phyloP scores from a whole-genome alignment of 2,113 vertebrate species.

The Vireo altiloquus region DNA sequence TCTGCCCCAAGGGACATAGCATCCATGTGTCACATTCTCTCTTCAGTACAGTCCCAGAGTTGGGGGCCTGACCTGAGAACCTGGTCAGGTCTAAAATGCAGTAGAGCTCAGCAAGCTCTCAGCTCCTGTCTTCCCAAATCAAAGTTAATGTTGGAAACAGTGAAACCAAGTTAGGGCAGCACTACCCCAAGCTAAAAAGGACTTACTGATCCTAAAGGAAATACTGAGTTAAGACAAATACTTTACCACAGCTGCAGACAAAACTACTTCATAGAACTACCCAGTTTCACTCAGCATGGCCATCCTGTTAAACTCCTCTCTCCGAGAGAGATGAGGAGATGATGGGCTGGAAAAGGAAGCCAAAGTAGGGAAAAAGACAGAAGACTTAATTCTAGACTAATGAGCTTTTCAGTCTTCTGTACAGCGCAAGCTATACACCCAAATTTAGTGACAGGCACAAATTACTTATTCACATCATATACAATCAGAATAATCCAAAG shows the following conservation, averaged over 20 bases:
- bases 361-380: neutral
- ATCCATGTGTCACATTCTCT: accelerated
- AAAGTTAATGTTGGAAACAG: neutral
- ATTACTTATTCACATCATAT: neutral
- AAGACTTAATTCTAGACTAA: neutral
- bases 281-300: neutral
- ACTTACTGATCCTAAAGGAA: neutral
- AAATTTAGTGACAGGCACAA: neutral
- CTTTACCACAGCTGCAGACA: neutral
- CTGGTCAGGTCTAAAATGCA: neutral
- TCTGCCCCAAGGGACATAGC: neutral
- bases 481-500: neutral
- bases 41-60: neutral
- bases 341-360: neutral
- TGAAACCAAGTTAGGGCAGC: neutral
- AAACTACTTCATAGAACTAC: neutral
- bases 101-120: neutral
- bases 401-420: neutral
- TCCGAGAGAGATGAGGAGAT: accelerated
- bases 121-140: neutral
- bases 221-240: neutral
- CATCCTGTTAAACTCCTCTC: neutral
- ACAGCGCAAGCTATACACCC: neutral
- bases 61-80: neutral
- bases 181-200: neutral